Base-by-base conservation (phyloP, 2,797 vertebrate species). In the Gouania willdenowi region DNA sequence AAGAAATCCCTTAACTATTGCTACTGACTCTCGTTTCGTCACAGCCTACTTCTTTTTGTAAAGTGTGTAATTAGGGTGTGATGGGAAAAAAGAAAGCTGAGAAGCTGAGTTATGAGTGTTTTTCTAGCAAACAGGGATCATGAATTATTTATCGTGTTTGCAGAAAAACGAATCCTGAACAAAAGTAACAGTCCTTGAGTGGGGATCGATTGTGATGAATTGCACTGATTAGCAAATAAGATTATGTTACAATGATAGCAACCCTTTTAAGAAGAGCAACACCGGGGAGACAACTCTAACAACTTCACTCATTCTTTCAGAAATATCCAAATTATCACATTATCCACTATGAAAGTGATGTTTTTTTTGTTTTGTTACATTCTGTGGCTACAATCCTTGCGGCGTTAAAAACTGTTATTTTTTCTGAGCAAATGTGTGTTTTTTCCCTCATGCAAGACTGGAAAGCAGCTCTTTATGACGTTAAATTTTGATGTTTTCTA, bases 201-300 rank as follows among this genome's bases (percentile, higher is more conserved):
- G 23, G 23, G 39, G 40, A 53, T 41, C 58, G 29, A 57, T 57
- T 46, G 10, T 16, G 26, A 59, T 62, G 41, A 57, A 62, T 36
- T 59, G 42, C 39, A 48, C 32, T 58, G 62, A 81, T 79, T 81
- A 75, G 60, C 4, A 5, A 31, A 29, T 8, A 20, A 58, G 50
- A 74, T 69, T 57, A 54, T 77, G 57, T 66, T 49, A 45, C 25
- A 44, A 51, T 62, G 54, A 67, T 44, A 48, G 53, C 17, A 33
- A 23, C 42, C 51, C 26, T 64, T 48, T 56, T 53, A 41, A 66
- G 60, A 49, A 23, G 25, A 35, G 4, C 12, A 1, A 44, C 30
- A 45, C 32, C 26, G 22, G 16, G 1, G 5, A 55, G 48, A 27
- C 34, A n/a, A 26, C 33, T 30, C 17, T 18, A 6, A 28, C 16